Evolutionary conservation across 2,797 vertebrate species (phyloP).

Genomic region (Sylvilagus floridanus): DNA sequence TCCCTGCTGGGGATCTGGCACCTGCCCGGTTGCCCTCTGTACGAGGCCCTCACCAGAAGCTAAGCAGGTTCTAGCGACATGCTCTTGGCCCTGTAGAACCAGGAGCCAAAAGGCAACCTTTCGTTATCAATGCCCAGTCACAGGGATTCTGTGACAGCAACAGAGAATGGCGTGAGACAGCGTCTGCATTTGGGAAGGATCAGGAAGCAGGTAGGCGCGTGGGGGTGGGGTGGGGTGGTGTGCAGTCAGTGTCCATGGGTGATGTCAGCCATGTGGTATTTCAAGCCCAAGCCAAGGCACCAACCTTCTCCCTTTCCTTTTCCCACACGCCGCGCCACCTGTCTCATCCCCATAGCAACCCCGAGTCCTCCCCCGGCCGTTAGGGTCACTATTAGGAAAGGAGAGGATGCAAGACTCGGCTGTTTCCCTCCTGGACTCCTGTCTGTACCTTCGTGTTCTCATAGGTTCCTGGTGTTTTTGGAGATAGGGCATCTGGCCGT

Average conservation of each 20-base stretch:
- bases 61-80: too few species aligned
- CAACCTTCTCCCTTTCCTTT: background rate
- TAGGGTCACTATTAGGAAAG: background rate
- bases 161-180: too few species aligned
- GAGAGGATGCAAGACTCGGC: background rate
- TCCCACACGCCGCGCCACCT: background rate
- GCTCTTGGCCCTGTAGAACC: too few species aligned
- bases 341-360: background rate
- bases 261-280: background rate
- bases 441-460: background rate
- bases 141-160: too few species aligned
- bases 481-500: background rate
- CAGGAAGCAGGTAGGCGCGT: accelerated
- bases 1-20: too few species aligned
- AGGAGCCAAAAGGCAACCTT: too few species aligned
- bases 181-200: background rate
- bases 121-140: too few species aligned
- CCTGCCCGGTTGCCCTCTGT: too few species aligned
- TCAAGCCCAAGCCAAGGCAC: background rate
- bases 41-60: too few species aligned
- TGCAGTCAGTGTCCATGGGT: too few species aligned
- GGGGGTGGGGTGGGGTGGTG: too few species aligned
- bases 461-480: background rate
- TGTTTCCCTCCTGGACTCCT: background rate
- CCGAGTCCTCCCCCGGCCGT: background rate